phyloP scores from a whole-genome alignment of 2,888 invertebrate species.

The Dryobota labecula region DNA sequence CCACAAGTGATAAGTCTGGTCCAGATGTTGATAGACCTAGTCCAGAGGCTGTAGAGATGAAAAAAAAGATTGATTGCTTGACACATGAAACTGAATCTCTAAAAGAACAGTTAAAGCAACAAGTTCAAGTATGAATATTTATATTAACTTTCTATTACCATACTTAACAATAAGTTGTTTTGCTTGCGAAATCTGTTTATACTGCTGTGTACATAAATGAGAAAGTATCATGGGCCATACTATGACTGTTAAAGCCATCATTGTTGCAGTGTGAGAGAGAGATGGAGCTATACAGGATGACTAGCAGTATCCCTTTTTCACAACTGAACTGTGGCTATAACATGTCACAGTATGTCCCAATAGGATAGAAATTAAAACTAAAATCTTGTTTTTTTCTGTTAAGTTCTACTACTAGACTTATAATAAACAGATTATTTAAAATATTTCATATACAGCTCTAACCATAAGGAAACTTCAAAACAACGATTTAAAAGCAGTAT shows the following conservation, averaged over 20 bases:
- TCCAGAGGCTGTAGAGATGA: constrained; percentile 88
- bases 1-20: constrained; percentile 78
- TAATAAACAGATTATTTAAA: background rate
- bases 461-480: background rate
- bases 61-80: constrained; percentile 91
- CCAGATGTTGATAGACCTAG: constrained; percentile 72
- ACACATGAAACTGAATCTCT: constrained; percentile 93
- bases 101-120: constrained; percentile 96
- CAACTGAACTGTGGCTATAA: no score
- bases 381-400: background rate
- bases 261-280: no score
- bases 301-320: no score
- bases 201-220: background rate
- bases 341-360: no score
- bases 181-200: background rate
- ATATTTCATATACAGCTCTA: background rate
- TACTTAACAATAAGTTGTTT: background rate
- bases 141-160: background rate
- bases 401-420: background rate
- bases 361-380: background rate
- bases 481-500: no score
- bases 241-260: no score
- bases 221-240: background rate
- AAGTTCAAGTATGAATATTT: constrained; percentile 92
- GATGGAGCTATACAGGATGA: no score